Evolutionary conservation across 1,140 invertebrate genomes (phyloP), one percentile per base, ranked within the genome.

Genomic region (Bicyclus anynana): DNA sequence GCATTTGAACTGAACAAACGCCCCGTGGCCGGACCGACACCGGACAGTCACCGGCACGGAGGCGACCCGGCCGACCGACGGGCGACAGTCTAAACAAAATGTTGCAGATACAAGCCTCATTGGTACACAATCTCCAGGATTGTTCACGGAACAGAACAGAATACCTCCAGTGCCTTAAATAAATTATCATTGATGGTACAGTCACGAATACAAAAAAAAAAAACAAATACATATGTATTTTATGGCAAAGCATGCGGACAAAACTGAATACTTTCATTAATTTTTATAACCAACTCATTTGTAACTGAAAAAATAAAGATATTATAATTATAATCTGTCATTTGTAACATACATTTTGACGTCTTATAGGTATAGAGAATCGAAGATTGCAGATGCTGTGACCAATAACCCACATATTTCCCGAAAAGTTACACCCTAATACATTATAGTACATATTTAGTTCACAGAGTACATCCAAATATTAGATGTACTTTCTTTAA

Each of bases 1-100:
- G 72, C 71, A 77, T 80, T 77, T 78, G 77, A 82, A 79, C 69
- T 71, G 76, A 63, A 66, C 49, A 65, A 55, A 67, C 69, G 72
- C 53, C 59, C 66, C 56, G 18, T 18, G 21, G 23, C 40, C 18
- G 12, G 14, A 12, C 21, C 10, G 35, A 12, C 37, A 16, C 26
- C 16, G 44, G 13, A 5, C 16, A 2, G 5, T 9, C 37, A 9
- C 37, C 0, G 4, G 29, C 29, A 12, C 7, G 2, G 2, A 12
- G 10, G 7, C 7, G 29, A 7, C 9, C 0, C 10, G 10, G 29
- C 10, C 10, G 10, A 7, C 9, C 29, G 29, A 33, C 29, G 10
- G 29, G 29, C 29, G 29, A 33, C 10, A 33, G 29, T 33, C 62
- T 67, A 67, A 58, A 74, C 69, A 65, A 79, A 55, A 68, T 64